These are phyloP conservation scores for Lindbergichthys nudifrons DNA, from an alignment of 2,797 vertebrate genomes.

Conservation along the genomic window DNA sequence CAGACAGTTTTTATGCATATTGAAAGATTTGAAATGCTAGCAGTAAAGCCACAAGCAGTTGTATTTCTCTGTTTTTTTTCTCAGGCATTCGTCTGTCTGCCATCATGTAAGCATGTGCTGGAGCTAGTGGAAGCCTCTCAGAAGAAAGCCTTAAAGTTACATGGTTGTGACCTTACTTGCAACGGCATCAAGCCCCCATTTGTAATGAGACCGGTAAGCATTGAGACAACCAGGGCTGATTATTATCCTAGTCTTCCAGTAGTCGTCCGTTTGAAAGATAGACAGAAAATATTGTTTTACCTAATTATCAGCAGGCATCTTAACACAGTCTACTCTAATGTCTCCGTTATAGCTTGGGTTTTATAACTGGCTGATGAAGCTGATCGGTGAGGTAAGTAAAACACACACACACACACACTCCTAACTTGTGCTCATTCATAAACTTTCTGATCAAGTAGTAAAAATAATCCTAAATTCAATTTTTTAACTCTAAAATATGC, in stretches of 20 bases:
- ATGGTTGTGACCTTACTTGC: fast-evolving
- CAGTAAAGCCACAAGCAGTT: too few relatives aligned
- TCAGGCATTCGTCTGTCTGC: conserved; percentile 53
- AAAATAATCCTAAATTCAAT: not conserved
- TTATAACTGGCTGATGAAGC: conserved; percentile 53
- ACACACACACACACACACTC: not conserved
- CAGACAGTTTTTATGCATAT: not conserved
- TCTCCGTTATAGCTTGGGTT: conserved; percentile 55
- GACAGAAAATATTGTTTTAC: too few relatives aligned
- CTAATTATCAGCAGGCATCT: not conserved
- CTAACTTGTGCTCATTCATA: not conserved
- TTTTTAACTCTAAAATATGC: not conserved
- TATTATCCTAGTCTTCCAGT: too few relatives aligned
- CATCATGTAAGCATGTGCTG: fast-evolving
- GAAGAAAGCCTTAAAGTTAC: fast-evolving
- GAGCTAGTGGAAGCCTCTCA: fast-evolving
- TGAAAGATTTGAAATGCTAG: not conserved
- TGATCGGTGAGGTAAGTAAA: conserved; percentile 48
- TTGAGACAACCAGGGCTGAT: too few relatives aligned
- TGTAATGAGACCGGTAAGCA: conserved; percentile 16
- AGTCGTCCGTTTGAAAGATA: too few relatives aligned
- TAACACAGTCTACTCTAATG: not conserved
- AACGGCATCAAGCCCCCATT: fast-evolving
- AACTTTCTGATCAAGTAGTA: not conserved
- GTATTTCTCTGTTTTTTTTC: not conserved